Base-by-base conservation (phyloP, 2,113 vertebrate genomes). In the Propithecus coquereli region DNA sequence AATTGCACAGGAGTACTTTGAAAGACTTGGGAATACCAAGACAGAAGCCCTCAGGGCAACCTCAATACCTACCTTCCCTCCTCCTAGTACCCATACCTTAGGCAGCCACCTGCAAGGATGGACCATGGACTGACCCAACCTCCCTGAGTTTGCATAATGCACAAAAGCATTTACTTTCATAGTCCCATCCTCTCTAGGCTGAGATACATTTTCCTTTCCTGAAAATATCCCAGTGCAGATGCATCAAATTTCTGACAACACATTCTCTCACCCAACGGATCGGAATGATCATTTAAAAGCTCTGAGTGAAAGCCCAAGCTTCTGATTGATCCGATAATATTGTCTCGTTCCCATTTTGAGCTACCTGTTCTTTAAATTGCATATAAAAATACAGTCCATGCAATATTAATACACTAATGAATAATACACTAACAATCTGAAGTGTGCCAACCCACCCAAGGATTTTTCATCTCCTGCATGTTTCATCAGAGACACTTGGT, bases 321-420 rank as follows among this genome's bases (percentile, higher is more conserved):
- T 71, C 91, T 96, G 96, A 98, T 96, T 96, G 97, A 98, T 97
- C 94, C 0, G 8, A 94, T 96, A 89, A 95, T 96, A 97, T 68
- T 88, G 94, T 94, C 95, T 97, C 16, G 0, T 79, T 90, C 93
- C 93, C 89, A 82, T 94, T 96, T 97, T 97, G 93, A 96, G 84
- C 95, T 96, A 97, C 95, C 96, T 97, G 95, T 96, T 96, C 95
- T 97, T 97, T 98, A 96, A 98, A 97, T 95, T 97, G 95, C 95
- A 47, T 95, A 94, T 96, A 97, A 97, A 96, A 97, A 96, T 97
- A 94, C 79, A 93, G 95, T 25, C 96, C 93, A 97, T 97, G 97
- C 93, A 97, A 97, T 97, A 96, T 97, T 98, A 97, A 98, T 96
- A 93, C 37, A 27, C 83, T 95, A 93, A 98, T 98, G 96, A 98